Evolutionary conservation across 2,888 invertebrate genomes (phyloP).

Genomic region (Perdita meconis): DNA sequence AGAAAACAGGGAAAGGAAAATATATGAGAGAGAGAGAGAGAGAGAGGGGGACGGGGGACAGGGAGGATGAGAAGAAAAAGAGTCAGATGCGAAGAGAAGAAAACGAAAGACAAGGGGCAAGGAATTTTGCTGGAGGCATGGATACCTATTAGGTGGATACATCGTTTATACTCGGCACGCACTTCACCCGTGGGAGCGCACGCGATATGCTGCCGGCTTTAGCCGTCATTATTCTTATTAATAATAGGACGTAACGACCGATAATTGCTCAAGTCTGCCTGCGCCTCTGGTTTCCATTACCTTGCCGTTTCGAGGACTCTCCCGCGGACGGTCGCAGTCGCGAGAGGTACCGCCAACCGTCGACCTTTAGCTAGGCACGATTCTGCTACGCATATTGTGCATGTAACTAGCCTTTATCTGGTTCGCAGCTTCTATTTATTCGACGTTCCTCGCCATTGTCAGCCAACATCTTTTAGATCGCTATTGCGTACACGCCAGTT

Average conservation of each 20-base stretch:
- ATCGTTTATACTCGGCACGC: constrained; percentile 82
- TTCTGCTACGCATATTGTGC: neutral
- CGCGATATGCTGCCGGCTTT: constrained; percentile 79
- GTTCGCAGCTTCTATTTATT: too few relatives aligned
- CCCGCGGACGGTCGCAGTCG: neutral
- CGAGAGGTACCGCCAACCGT: neutral
- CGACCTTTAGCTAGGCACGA: neutral
- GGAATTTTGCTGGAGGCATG: constrained; percentile 82
- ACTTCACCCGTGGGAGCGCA: constrained; percentile 84
- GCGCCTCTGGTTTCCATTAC: constrained; percentile 82
- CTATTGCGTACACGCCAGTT: too few relatives aligned
- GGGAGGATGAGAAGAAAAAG: constrained; percentile 25
- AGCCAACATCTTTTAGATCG: neutral
- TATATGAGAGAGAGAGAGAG: too few relatives aligned
- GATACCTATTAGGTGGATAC: constrained; percentile 82
- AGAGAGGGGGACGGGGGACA: constrained; percentile 7
- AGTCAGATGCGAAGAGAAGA: constrained; percentile 16
- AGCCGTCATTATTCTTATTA: constrained; percentile 82
- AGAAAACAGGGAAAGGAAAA: too few relatives aligned
- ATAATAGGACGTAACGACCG: constrained; percentile 82
- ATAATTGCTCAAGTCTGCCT: constrained; percentile 83
- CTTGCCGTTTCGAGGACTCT: constrained; percentile 44
- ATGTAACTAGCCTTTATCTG: neutral
- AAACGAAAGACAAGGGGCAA: constrained; percentile 60
- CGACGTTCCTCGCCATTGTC: neutral